A percentile compares a stretch with the other conserved stretches of the same genome.
These are phyloP conservation scores for Drosophila anceps DNA, from an alignment of 2,888 invertebrate genomes.

Conservation along the genomic window DNA sequence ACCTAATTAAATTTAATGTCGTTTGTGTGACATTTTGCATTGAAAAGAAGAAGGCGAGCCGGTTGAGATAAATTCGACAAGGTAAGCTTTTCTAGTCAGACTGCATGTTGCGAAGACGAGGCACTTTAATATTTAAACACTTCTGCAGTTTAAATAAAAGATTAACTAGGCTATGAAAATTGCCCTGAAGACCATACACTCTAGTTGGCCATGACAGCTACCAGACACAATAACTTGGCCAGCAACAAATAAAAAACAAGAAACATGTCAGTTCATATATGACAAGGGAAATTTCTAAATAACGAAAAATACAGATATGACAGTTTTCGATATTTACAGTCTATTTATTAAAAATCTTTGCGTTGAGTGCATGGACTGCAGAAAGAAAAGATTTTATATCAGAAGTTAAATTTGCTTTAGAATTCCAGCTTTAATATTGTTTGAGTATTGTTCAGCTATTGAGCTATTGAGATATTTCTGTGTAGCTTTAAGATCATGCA, in stretches of 20 bases:
- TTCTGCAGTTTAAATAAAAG: constrained; percentile 34
- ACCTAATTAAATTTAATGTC: constrained; percentile 75
- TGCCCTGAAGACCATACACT: constrained; percentile 20
- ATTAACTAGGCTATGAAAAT: constrained; percentile 12
- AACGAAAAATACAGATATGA: constrained; percentile 19
- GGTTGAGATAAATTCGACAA: background rate
- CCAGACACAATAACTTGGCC: constrained; percentile 19
- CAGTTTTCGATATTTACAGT: constrained; percentile 12
- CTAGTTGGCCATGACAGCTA: constrained; percentile 29
- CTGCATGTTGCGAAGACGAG: constrained; percentile 33
- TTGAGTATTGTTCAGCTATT: too few relatives aligned
- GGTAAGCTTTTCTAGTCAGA: background rate
- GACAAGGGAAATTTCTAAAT: constrained; percentile 28
- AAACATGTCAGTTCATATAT: constrained; percentile 63
- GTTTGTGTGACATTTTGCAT: constrained; percentile 50
- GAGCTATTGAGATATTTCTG: too few relatives aligned
- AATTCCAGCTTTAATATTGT: too few relatives aligned
- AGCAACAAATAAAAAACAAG: constrained; percentile 36
- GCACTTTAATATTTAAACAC: constrained; percentile 63
- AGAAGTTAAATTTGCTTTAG: background rate
- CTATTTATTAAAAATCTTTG: background rate
- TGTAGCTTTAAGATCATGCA: too few relatives aligned
- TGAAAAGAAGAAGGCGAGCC: background rate
- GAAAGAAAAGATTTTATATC: background rate
- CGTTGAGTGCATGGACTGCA: background rate